A percentile compares a stretch with the other conserved stretches of the same genome.
Conservation (phyloP, 2,888 invertebrate genomes). For the Mythimna loreyi region DNA sequence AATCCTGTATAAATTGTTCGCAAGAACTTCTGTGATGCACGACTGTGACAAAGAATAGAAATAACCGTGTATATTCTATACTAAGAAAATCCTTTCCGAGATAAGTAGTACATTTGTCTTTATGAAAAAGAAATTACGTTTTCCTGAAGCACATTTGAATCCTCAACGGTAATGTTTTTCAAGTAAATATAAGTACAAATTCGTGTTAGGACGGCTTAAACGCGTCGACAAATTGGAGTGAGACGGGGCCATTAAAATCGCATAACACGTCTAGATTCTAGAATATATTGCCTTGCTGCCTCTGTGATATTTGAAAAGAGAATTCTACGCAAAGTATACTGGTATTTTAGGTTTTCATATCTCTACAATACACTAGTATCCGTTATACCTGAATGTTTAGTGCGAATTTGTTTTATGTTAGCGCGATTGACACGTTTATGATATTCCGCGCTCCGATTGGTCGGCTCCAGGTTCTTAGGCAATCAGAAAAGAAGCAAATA, state of each 20-base stretch:
- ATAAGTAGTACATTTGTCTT: slow-evolving; percentile 30
- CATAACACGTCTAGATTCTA: slow-evolving; percentile 17
- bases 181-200: slow-evolving; percentile 40
- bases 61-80: neutral
- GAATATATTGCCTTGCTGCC: slow-evolving; percentile 13
- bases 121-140: slow-evolving; percentile 36
- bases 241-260: slow-evolving; percentile 3
- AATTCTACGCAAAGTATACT: neutral
- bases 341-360: neutral
- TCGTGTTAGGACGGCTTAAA: slow-evolving; percentile 11
- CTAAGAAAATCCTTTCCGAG: slow-evolving; percentile 2
- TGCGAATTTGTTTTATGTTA: no score
- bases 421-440: no score
- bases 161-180: slow-evolving; percentile 35
- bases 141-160: slow-evolving; percentile 23
- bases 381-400: no score
- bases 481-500: no score
- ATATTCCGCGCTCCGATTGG: no score
- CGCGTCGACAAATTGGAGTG: slow-evolving; percentile 28
- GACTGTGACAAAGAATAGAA: no score
- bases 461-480: no score
- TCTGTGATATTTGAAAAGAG: neutral
- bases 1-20: neutral
- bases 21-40: neutral
- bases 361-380: neutral